phyloP scores from a whole-genome alignment of 2,797 vertebrate species.

The Aplochiton taeniatus region DNA sequence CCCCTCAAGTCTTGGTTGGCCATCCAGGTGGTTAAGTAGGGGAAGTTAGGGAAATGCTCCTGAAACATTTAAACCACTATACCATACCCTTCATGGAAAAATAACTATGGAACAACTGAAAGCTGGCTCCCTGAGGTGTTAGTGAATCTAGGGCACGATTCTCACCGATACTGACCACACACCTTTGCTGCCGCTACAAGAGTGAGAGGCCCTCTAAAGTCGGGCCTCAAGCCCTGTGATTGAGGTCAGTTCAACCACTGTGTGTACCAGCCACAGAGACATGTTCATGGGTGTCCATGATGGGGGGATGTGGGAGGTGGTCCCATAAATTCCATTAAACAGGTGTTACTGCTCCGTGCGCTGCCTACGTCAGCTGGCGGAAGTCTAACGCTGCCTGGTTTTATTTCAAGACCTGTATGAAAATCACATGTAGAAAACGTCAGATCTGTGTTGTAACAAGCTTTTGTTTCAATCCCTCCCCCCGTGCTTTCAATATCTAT shows the following conservation, averaged over 20 bases:
- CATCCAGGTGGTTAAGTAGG: slow-evolving; percentile 26
- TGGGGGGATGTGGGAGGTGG: slow-evolving; percentile 12
- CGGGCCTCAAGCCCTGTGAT: slow-evolving; percentile 60
- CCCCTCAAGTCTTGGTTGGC: slow-evolving; percentile 34
- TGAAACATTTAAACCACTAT: slow-evolving; percentile 52
- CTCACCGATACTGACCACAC: slow-evolving; percentile 72
- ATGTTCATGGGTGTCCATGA: not conserved
- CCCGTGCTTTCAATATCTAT: not conserved
- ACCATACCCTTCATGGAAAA: slow-evolving; percentile 65
- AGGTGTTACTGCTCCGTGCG: too few relatives aligned
- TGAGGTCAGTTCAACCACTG: slow-evolving; percentile 61
- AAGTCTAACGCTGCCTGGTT: too few relatives aligned
- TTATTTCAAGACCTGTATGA: too few relatives aligned
- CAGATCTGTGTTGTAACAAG: not conserved
- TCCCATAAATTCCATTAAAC: too few relatives aligned
- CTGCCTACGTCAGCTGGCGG: too few relatives aligned
- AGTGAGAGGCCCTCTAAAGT: slow-evolving; percentile 67
- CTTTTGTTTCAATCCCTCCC: slow-evolving; percentile 5
- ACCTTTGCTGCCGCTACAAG: slow-evolving; percentile 58
- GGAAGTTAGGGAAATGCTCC: slow-evolving; percentile 47
- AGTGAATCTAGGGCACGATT: slow-evolving; percentile 71
- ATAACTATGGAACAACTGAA: slow-evolving; percentile 54
- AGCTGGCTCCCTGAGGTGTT: slow-evolving; percentile 63
- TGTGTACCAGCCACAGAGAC: not conserved
- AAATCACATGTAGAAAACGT: too few relatives aligned